These are phyloP conservation scores for Megaceryle torquata DNA, from an alignment of 2,113 vertebrate species.

Conservation along the genomic window DNA sequence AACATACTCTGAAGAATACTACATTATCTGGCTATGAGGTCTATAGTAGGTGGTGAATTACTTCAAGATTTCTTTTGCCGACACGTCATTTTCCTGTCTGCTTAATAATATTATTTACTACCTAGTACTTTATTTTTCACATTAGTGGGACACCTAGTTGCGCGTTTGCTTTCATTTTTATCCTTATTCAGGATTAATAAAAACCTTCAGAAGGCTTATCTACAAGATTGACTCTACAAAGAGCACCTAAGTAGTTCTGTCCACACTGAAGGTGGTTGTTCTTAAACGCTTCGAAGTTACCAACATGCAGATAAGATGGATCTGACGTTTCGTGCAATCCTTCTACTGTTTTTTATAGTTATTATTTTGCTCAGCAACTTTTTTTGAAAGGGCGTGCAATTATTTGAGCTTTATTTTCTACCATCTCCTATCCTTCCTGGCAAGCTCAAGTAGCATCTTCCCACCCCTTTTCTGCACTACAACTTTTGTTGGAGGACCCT, in stretches of 20 bases:
- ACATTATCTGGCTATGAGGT: no score
- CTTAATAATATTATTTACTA: conserved; percentile 69
- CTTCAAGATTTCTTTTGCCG: conserved; percentile 17
- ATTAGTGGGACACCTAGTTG: conserved; percentile 48
- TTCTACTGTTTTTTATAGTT: neutral
- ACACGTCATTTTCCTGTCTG: conserved; percentile 56
- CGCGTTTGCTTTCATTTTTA: conserved; percentile 58
- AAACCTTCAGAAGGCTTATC: neutral
- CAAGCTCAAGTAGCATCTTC: conserved; percentile 8
- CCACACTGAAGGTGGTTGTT: neutral
- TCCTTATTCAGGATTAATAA: conserved; percentile 2
- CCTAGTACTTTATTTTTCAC: conserved; percentile 54
- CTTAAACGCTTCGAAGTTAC: neutral
- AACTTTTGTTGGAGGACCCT: conserved; percentile 62
- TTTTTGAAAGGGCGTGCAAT: neutral
- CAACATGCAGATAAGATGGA: neutral
- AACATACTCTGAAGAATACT: no score
- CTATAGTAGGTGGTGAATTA: no score
- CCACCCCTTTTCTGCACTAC: neutral
- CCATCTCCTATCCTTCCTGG: neutral
- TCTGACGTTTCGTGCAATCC: neutral
- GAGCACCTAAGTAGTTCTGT: neutral
- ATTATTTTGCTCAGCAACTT: conserved; percentile 23
- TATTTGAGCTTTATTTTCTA: conserved; percentile 27
- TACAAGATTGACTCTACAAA: conserved; percentile 1